Evolutionary conservation across 2,888 invertebrate genomes (phyloP), one percentile per base, ranked within the genome.

Genomic region (Lamellibrachia columna): DNA sequence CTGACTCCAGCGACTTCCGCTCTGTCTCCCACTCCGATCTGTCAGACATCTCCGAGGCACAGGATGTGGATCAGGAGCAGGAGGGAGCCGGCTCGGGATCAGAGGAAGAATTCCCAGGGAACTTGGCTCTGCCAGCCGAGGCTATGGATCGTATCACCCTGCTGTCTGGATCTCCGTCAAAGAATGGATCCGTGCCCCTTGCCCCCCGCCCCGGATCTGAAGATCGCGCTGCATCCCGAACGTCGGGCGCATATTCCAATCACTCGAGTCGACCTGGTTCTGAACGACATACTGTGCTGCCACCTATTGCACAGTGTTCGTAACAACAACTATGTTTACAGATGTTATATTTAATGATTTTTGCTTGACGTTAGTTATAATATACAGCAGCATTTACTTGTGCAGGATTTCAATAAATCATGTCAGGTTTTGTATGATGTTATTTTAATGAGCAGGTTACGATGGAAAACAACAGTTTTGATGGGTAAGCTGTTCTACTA

Each of bases 231-330:
- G 75, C n/a, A 15, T 15, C 75, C 75, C 75, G 75, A 75, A 22
- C 75, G 75, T n/a, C 75, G 55, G 55, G 55, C 15, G 75, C 15
- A 75, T 75, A 75, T n/a, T 75, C 75, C 22, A 75, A 75, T 75
- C 75, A 15, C 22, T 75, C 94, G 75, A 75, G 93, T 40, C 94
- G 96, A 92, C 95, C 95, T 52, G 96, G 96, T 8, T 96, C 96
- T 55, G 94, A 95, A 7, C 94, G 95, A 93, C 96, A 95, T 93
- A 94, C 94, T 93, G 94, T 96, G 75, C 93, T 96, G 93, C 96
- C 96, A 91, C 96, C 96, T 53, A 96, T 96, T 9, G 93, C 75
- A 75, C 75, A 75, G 22, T 75, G 75, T 75, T 15, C 75, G n/a
- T 75, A 75, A 75, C 75, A 75, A 15, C 15, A 75, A 55, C 55